Conservation (phyloP, 1,140 invertebrate genomes). For the Myzus persicae region DNA sequence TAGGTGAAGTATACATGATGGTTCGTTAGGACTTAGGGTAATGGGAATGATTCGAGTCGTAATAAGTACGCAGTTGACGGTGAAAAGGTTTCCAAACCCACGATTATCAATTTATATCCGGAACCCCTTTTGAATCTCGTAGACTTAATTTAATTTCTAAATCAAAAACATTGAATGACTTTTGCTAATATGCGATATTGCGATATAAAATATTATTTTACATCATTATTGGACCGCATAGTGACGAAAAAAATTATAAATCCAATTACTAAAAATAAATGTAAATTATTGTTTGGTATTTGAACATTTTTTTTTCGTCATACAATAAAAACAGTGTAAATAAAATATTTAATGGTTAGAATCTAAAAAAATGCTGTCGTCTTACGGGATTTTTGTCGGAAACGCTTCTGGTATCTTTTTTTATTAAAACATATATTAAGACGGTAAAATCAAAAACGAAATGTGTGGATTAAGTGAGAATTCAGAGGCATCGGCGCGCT, state of each 20-base stretch:
- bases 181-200: not conserved
- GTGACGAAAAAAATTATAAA: not conserved
- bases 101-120: constrained; percentile 52
- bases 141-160: constrained; percentile 51
- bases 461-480: constrained; percentile 44
- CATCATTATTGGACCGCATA: not conserved
- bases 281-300: not conserved
- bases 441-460: not conserved
- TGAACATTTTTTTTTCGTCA: not conserved
- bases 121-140: constrained; percentile 37
- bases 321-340: not conserved
- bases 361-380: not conserved
- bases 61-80: constrained; percentile 30
- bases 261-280: not conserved
- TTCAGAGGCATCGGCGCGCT: not conserved
- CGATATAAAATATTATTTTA: not conserved
- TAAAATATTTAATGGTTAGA: not conserved
- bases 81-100: constrained; percentile 32
- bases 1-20: not conserved
- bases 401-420: not conserved
- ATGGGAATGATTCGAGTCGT: constrained; percentile 36
- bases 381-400: not conserved
- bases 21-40: not conserved
- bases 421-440: not conserved
- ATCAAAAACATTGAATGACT: constrained; percentile 35